A percentile compares a stretch with the other conserved stretches of the same genome.
phyloP scores from a whole-genome alignment of 2,888 invertebrate species.

The Cephalotes varians region DNA sequence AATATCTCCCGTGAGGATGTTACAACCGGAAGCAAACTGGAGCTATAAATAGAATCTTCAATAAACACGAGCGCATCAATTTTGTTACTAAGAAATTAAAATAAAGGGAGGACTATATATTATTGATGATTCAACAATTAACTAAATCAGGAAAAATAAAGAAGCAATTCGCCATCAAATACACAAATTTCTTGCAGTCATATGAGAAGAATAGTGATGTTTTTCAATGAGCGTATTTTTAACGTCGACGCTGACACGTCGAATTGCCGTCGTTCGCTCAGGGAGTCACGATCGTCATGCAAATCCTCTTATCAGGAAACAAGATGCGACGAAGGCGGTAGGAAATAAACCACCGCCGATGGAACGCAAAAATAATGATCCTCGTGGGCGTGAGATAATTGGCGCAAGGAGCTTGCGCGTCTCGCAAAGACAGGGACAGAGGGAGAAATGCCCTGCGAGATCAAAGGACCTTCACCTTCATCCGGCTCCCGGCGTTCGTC shows the following conservation, averaged over 20 bases:
- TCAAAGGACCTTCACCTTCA: conserved; percentile 74
- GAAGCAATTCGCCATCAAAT: neutral
- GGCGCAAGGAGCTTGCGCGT: conserved; percentile 81
- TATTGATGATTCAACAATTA: neutral
- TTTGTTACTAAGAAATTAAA: neutral
- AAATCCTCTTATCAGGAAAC: conserved; percentile 57
- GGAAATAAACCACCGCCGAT: conserved; percentile 36
- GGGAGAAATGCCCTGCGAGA: conserved; percentile 63
- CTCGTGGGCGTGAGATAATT: conserved; percentile 77
- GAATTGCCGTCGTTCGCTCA: neutral
- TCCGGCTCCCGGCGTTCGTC: conserved; percentile 44
- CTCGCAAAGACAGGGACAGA: neutral
- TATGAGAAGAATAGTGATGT: neutral
- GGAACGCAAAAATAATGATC: conserved; percentile 72
- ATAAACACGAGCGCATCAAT: neutral
- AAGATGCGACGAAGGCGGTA: conserved; percentile 6
- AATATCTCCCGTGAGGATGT: neutral
- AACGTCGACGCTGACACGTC: neutral
- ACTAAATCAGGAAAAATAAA: too few relatives aligned
- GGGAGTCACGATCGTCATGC: neutral
- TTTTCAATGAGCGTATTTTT: neutral
- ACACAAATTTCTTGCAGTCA: neutral
- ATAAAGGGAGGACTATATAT: neutral
- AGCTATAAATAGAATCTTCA: neutral
- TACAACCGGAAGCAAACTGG: neutral